Percentiles rank a stretch among this genome's conserved stretches.
Conservation (phyloP, 2,113 vertebrate species). For the Scortum barcoo region DNA sequence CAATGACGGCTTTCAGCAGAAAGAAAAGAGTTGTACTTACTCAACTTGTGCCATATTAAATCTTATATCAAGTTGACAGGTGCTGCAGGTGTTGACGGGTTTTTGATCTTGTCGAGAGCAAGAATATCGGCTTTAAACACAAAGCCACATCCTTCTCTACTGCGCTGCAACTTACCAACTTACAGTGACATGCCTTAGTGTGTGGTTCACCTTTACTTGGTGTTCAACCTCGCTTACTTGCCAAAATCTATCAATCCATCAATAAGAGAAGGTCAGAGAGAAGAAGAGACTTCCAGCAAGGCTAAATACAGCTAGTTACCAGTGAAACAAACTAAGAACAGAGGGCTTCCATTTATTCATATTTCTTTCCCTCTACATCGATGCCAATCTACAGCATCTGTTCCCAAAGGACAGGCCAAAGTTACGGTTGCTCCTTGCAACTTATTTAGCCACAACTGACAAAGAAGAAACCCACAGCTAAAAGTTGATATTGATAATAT, state of each 20-base stretch:
- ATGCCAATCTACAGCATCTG: conserved; percentile 25
- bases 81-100: conserved; percentile 45
- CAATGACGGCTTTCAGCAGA: conserved; percentile 36
- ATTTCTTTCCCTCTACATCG: conserved; percentile 20
- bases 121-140: conserved; percentile 45
- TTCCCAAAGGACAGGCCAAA: conserved; percentile 28
- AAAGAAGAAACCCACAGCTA: conserved; percentile 43
- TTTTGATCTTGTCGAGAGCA: conserved; percentile 57
- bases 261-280: conserved; percentile 43
- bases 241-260: conserved; percentile 42
- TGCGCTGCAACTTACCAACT: conserved; percentile 30
- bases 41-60: conserved; percentile 59
- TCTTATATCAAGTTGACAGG: conserved; percentile 48
- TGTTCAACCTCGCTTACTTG: conserved; percentile 46
- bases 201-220: conserved; percentile 21
- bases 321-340: conserved; percentile 40
- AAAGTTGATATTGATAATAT: conserved; percentile 38
- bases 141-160: conserved; percentile 20
- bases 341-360: conserved; percentile 4
- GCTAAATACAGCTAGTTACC: conserved; percentile 31
- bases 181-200: conserved; percentile 22
- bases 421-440: conserved; percentile 17
- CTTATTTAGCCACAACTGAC: conserved; percentile 54
- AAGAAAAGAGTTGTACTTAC: conserved; percentile 53
- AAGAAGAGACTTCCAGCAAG: conserved; percentile 33